phyloP scores from a whole-genome alignment of 2,888 invertebrate species.

The Hemicrepidius hirtus region DNA sequence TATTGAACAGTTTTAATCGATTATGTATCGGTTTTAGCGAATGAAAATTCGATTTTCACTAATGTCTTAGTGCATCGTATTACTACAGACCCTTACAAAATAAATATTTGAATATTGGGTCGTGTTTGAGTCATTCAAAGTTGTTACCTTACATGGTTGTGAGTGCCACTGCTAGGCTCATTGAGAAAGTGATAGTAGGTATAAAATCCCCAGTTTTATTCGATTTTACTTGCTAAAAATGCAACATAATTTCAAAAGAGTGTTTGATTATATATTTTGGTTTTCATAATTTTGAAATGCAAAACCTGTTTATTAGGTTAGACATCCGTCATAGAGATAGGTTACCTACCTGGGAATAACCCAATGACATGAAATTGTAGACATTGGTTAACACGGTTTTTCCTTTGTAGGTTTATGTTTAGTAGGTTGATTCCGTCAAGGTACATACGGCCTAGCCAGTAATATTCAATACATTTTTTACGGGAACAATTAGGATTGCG shows the following conservation, averaged over 20 bases:
- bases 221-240: constrained; percentile 12
- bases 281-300: neutral
- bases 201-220: constrained; percentile 44
- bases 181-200: constrained; percentile 64
- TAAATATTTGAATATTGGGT: constrained; percentile 44
- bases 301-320: constrained; percentile 41
- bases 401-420: constrained; percentile 15
- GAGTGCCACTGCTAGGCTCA: constrained; percentile 58
- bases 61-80: constrained; percentile 24
- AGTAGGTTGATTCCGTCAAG: neutral
- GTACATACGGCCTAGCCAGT: too few relatives aligned
- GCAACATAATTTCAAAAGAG: neutral
- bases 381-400: constrained; percentile 37
- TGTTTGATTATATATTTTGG: neutral
- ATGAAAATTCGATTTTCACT: constrained; percentile 37
- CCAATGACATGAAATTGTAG: constrained; percentile 50
- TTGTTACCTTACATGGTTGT: constrained; percentile 64
- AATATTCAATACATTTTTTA: neutral
- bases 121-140: constrained; percentile 53
- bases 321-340: constrained; percentile 29
- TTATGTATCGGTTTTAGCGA: constrained; percentile 47
- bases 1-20: constrained; percentile 62
- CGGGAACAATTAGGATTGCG: neutral
- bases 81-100: constrained; percentile 21
- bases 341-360: constrained; percentile 49